Evolutionary conservation across 2,113 vertebrate species (phyloP), one percentile per base, ranked within the genome.

Genomic region (Percina caprodes): DNA sequence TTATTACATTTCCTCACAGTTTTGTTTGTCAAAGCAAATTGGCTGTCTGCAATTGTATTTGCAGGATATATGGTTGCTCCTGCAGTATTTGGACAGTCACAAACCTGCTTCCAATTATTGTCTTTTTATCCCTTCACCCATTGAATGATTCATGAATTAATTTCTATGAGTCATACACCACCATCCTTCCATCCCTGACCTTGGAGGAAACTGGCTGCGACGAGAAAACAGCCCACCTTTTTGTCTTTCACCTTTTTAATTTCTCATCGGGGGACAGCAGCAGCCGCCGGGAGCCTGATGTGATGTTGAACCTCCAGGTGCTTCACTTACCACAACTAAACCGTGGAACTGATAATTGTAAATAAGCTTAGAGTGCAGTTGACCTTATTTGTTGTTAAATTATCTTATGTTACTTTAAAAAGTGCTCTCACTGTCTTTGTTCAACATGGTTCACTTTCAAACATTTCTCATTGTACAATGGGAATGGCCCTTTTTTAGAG

Each of bases 81-180:
- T 33, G 70, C 49, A 56, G n/a, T 49, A 23, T 65, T 63, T 55
- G 15, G 21, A 30, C 24, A 14, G 12, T 61, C 23, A 30, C 49
- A 69, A 80, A 42, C 66, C 52, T 62, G 72, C 68, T 68, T 74
- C 26, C 49, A 77, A 55, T 10, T 84, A 73, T 76, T 80, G 76
- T 21, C 14, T 63, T 85, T 74, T 86, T 60, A 69, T 82, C 65
- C 77, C 69, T 21, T 71, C 56, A 39, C 8, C n/a, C 65, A 42
- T 11, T 88, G 15, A 84, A 83, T 72, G 82, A 90, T 88, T 86
- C 83, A 86, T 86, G 61, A 74, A 85, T 16, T 61, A 69, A 76
- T 82, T 39, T 79, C 62, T n/a, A 42, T 78, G 77, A 88, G 60
- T 86, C 79, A 84, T 35, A 67, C 62, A 76, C 15, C 45, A 51